Evolutionary conservation across 2,888 invertebrate genomes (phyloP).

Genomic region (Perizoma flavofasciatum): DNA sequence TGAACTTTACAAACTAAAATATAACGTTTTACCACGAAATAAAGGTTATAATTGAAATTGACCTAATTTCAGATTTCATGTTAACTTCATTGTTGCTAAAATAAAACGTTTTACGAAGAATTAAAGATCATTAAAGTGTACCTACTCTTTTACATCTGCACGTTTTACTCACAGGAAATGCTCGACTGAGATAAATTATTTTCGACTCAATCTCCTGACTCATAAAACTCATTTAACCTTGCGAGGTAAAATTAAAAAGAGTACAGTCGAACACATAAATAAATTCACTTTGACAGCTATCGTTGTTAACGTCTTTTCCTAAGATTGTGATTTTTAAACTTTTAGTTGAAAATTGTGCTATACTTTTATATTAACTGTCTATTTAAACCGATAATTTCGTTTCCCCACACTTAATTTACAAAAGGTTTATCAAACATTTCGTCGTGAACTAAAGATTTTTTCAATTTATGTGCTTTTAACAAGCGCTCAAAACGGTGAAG

Average conservation of each 20-base stretch:
- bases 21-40: too few species aligned
- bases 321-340: background rate
- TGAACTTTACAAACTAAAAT: too few species aligned
- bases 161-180: slow-evolving; percentile 24
- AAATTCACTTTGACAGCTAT: background rate
- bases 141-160: slow-evolving; percentile 1
- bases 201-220: slow-evolving; percentile 13
- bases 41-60: slow-evolving; percentile 3
- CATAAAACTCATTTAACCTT: slow-evolving; percentile 18
- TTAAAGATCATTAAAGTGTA: slow-evolving; percentile 11
- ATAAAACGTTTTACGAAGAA: slow-evolving; percentile 3
- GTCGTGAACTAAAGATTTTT: too few species aligned
- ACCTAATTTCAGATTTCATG: slow-evolving; percentile 1
- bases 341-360: background rate
- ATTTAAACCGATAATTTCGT: too few species aligned
- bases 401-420: too few species aligned
- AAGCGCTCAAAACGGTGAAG: too few species aligned
- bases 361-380: background rate
- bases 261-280: background rate
- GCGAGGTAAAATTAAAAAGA: background rate
- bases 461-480: too few species aligned
- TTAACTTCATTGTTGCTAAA: background rate
- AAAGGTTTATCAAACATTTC: too few species aligned
- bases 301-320: background rate
- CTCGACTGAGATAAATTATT: slow-evolving; percentile 12